phyloP scores from a whole-genome alignment of 37 sponge, comb jelly and placozoan genomes.

The Petrosia ficiformis region DNA sequence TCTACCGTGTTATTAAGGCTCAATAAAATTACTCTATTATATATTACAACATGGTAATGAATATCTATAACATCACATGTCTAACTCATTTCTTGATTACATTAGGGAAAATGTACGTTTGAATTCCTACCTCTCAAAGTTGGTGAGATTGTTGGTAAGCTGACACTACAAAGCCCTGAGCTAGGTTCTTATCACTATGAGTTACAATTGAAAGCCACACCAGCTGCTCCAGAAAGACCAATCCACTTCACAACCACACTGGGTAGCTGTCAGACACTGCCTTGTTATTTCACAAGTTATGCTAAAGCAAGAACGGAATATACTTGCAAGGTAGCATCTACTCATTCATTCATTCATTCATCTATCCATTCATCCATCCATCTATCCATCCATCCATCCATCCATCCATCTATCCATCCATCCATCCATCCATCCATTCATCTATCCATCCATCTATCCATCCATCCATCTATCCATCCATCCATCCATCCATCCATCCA shows the following conservation, averaged over 20 bases:
- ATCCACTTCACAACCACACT: slow-evolving; percentile 82
- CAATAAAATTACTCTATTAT: no score
- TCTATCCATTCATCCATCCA: no score
- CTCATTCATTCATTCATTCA: not conserved
- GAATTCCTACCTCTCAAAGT: slow-evolving; percentile 94
- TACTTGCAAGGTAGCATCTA: slow-evolving; percentile 70
- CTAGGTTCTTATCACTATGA: slow-evolving; percentile 94
- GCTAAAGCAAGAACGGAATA: slow-evolving; percentile 91
- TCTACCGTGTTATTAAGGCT: no score
- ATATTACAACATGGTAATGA: no score
- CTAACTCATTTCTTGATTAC: no score
- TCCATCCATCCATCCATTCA: no score
- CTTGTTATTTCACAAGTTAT: slow-evolving; percentile 76
- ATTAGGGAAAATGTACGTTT: slow-evolving; percentile 86
- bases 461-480: no score
- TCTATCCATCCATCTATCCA: no score
- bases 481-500: no score
- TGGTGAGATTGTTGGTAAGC: slow-evolving; percentile 74
- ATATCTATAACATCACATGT: no score
- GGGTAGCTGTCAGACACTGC: slow-evolving; percentile 71
- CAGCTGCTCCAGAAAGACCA: slow-evolving; percentile 78
- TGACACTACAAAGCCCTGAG: slow-evolving; percentile 75
- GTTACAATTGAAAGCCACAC: slow-evolving; percentile 77
- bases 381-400: no score
- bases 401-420: no score